Evolutionary conservation across 2,113 vertebrate species (phyloP), one percentile per base, ranked within the genome.

Genomic region (Brachypteracias leptosomus): DNA sequence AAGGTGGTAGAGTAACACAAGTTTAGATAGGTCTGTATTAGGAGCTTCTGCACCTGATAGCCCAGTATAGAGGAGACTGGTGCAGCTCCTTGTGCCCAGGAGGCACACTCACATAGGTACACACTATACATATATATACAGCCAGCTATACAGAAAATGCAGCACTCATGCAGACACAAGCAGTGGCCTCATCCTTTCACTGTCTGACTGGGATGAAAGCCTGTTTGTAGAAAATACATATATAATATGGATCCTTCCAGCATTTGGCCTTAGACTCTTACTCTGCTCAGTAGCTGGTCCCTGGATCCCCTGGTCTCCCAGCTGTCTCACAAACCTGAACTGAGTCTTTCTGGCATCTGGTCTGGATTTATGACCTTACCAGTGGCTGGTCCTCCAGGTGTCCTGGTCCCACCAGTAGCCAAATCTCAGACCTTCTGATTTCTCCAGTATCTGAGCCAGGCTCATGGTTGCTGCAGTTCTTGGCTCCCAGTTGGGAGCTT

Each of bases 71-170:
- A 44, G 67, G 6, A 82, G n/a, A 31, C 14, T 58, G 67, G 63
- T 88, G 29, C 55, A 70, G 75, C 19, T 80, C 19, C 36, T 35
- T 1, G 3, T n/a, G 40, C 54, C 70, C 46, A 73, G 42, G 26
- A 68, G 49, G 52, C 38, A 55, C 21, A 9, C 1, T 0, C 0
- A 0, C 11, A 40, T 1, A 2, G 51, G 15, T 51, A 31, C 20
- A n/a, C 31, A 2, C 31, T 79, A 0, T 10, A 36, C 1, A 3
- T 68, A 35, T 35, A 6, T 26, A 36, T 18, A 52, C 0, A 13
- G 42, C 29, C 62, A 78, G 71, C 54, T 40, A 33, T 46, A 35
- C 22, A 36, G 33, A 70, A 80, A 29, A 46, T 6, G 3, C 52
- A 63, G 38, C 38, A 20, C 16, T 71, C 2, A 0, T 0, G 0